Base-by-base conservation (phyloP, 2,797 vertebrate species). In the Acipenser oxyrinchus region DNA sequence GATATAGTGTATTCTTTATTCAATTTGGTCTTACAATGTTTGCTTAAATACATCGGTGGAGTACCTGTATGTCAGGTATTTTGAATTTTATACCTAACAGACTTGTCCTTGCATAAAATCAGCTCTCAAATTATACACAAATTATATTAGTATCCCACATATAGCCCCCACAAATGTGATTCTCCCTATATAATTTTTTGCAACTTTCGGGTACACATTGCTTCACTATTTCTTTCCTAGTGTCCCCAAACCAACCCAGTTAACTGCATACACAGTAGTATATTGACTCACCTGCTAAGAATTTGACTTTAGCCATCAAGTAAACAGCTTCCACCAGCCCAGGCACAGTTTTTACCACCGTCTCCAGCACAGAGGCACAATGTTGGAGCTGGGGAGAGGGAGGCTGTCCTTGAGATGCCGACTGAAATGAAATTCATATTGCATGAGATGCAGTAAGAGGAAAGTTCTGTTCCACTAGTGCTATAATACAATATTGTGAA, bases 271-370 rank as follows among this genome's bases (percentile, higher is more conserved):
- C 51, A 15, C 15, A 11, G 51, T 7, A 2, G 18, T 60, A 65
- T 5, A 4, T 11, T 15, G 3, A 8, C 82, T 81, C 84, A 98
- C 97, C 96, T 82, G 93, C 93, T 76, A 92, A 89, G 75, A 95
- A 98, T 72, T 93, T 89, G 77, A 97, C 93, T 90, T 93, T 98
- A 71, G 94, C 94, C 68, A 90, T 82, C 64, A 98, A 78, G 71
- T 93, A 97, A 48, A 93, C 73, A 10, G 91, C 95, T 77, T 94
- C 91, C 10, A 92, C 84, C 68, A 99, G 91, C 74, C 94, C 95
- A 51, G 95, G 95, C 1, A 92, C 91, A 7, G 91, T 90, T 79
- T 93, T 97, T 62, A 98, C 86, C 68, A 99, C 81, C 0, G 90
- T 95, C 70, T 99, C 96, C 76, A 99, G 82, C 69, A 97, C 79